Evolutionary conservation across 1,140 invertebrate genomes (phyloP), one percentile per base, ranked within the genome.

Genomic region (Sminthurides bifidus): DNA sequence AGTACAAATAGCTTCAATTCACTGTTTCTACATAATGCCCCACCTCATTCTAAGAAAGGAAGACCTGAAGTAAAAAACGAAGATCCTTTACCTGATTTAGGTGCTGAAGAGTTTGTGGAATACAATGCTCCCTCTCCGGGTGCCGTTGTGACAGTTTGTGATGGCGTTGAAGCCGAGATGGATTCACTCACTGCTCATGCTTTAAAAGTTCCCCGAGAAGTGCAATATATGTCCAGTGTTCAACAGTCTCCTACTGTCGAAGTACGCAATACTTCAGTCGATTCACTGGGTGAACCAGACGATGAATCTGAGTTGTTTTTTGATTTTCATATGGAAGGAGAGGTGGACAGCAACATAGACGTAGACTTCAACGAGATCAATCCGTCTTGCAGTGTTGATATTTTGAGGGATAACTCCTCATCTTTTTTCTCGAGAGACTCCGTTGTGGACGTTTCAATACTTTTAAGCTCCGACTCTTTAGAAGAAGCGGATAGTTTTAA

Each of bases 251-350:
- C 33, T 14, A 10, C n/a, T 10, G 15, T 24, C 4, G 50, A 23
- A 38, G 27, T 14, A 10, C 23, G 50, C 4, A 52, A 40, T 52
- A 12, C 27, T 5, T 37, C 33, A 19, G 23, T 40, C 38, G 50
- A 52, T 23, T 21, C 50, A 15, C 10, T 21, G 19, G 23, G 24
- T 10, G 21, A 52, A 40, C 21, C 50, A 52, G 50, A 52, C 6
- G 50, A 38, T 40, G 50, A 52, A 8, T 17, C 23, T 12, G 52
- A 44, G 30, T 27, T 44, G 17, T 29, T 54, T 19, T 21, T 54
- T 10, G 52, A 54, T 33, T 45, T 54, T 31, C 52, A 38, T 27
- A 54, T 54, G 23, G 52, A 54, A 54, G 52, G 31, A 27, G 38
- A 48, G 17, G 52, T 44, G 26, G 38, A 54, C 19, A 19, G 19